Base-by-base conservation (phyloP, 2,888 invertebrate species). In the Lordiphosa fenestrarum region DNA sequence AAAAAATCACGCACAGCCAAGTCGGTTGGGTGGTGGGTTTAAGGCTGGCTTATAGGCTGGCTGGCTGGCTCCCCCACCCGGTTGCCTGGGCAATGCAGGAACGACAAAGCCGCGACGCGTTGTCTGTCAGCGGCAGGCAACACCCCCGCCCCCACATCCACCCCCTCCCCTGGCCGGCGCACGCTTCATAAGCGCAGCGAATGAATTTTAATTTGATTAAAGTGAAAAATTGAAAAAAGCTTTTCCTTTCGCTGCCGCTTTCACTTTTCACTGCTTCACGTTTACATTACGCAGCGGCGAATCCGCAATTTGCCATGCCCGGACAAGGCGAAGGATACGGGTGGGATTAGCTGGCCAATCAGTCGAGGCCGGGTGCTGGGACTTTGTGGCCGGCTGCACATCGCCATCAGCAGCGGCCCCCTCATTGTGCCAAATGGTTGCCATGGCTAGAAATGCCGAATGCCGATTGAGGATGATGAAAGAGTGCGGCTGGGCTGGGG, bases 151-250 rank as follows among this genome's bases (percentile, higher is more conserved):
- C 13, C 7, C 15, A 15, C 15, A 15, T 15, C 15, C 15, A n/a
- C 44, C 50, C 19, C 4, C 33, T 39, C 15, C 36, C 52, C 66
- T 48, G 57, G 49, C 67, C 62, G 55, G 52, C 69, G 69, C 72
- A 76, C 74, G 86, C 84, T 82, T 84, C 76, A 84, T 80, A 85
- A 84, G 87, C 86, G 82, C 73, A 73, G 69, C 87, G 87, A 86
- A 87, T 87, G 85, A 86, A 87, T 86, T 85, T 87, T 87, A 87
- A 87, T 87, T 87, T 80, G 86, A 87, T 87, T 86, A 81, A 85
- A 86, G 71, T 73, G 76, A 82, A 82, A 84, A 87, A 85, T 78
- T 84, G 64, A 70, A 84, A 85, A 83, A 67, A 39, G 46, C 50
- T 41, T 59, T 41, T 46, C 25, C 58, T 51, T 46, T 58, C 25